Base-by-base conservation (phyloP, 2,797 vertebrate species). In the Pseudotriccus pelzelni region DNA sequence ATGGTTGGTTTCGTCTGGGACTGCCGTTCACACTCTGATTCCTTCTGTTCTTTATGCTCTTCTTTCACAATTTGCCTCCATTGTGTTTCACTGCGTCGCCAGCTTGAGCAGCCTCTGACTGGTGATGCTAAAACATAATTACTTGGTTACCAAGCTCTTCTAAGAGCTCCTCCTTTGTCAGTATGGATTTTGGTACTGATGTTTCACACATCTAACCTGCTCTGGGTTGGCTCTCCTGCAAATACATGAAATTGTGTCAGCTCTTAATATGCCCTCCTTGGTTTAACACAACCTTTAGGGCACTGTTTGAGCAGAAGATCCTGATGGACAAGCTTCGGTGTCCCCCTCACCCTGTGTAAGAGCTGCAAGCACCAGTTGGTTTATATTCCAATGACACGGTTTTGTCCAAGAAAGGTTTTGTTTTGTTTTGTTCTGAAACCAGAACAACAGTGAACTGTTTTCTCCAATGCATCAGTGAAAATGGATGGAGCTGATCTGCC, bases 1-100 rank as follows among this genome's bases (percentile, higher is more conserved):
- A 94, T 49, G 1, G 6, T 2, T 39, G 6, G 0, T 10, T 28
- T 55, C 23, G 23, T 23, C 0, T 4, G 43, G 23, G 17, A 11
- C 46, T 28, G 36, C 41, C 28, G 1, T 36, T 28, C 56, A 4
- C 43, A 8, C 12, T 20, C 44, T 17, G 24, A 0, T 2, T 3
- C 36, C 39, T 72, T 24, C 81, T 18, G 30, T 4, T 46, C 43
- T 27, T 12, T 43, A 9, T 7, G 24, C 0, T 39, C 20, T 27
- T 24, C 50, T 56, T 20, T 25, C 58, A 7, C 36, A 21, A 24
- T 16, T 64, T 34, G n/a, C 20, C 50, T 50, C 30, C 52, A 5
- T 2, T 2, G 55, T 22, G 23, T 41, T 70, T 66, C 67, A 41
- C 41, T 47, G 67, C 25, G 14, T 16, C 1, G 0, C 34, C 80